Percentiles rank a stretch among this genome's conserved stretches.
These are phyloP conservation scores for Cryptocheilus praepositus DNA, from an alignment of 2,888 invertebrate species.

Conservation along the genomic window DNA sequence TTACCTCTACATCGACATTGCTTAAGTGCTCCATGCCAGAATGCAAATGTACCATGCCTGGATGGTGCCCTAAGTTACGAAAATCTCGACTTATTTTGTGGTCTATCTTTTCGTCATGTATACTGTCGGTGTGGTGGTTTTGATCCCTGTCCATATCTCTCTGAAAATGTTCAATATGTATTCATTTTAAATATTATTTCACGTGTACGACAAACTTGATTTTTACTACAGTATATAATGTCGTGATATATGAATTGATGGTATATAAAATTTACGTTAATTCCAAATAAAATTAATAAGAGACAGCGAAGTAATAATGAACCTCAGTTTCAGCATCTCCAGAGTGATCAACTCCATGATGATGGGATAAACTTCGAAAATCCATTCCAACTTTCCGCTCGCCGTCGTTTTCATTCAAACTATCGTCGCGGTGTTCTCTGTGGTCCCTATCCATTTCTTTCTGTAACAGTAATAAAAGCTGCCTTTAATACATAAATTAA, in stretches of 20 bases:
- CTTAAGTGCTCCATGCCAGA: conserved; percentile 69
- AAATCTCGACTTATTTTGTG: conserved; percentile 68
- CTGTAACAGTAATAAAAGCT: conserved; percentile 36
- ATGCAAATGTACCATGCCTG: conserved; percentile 68
- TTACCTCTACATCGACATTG: conserved; percentile 69
- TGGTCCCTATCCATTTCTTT: conserved; percentile 68
- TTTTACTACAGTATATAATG: not conserved
- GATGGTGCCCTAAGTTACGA: conserved; percentile 64
- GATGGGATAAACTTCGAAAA: conserved; percentile 61
- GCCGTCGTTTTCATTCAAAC: conserved; percentile 60
- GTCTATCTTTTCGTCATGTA: conserved; percentile 67
- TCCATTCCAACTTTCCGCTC: conserved; percentile 64
- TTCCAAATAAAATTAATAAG: conserved; percentile 1
- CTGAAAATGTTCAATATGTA: conserved; percentile 36
- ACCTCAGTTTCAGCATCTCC: conserved; percentile 61
- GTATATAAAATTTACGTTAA: too few species aligned
- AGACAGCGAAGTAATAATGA: not conserved
- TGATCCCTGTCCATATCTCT: conserved; percentile 64
- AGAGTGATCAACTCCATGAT: conserved; percentile 56
- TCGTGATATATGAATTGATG: not conserved
- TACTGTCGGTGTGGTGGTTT: conserved; percentile 64
- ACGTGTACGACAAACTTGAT: not conserved
- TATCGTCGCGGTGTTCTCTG: conserved; percentile 63
- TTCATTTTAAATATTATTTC: not conserved
- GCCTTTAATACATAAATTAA: not conserved